Evolutionary conservation across 2,888 invertebrate species (phyloP).

Genomic region (Carabus problematicus): DNA sequence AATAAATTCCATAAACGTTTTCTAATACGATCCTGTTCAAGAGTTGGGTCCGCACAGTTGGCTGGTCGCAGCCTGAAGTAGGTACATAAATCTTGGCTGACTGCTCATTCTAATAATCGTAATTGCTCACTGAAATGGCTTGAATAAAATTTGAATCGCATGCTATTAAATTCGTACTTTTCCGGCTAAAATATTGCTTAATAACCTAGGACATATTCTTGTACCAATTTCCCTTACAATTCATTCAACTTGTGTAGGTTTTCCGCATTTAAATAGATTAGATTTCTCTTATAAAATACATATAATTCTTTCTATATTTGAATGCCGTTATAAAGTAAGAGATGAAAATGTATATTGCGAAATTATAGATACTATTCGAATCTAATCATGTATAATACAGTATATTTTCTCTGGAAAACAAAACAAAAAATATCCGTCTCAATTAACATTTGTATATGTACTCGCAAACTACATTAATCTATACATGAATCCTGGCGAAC

Average conservation of each 20-base stretch:
- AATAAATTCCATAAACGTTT: no score
- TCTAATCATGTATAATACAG: background rate
- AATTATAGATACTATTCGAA: background rate
- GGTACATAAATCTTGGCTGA: slow-evolving; percentile 41
- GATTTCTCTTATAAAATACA: no score
- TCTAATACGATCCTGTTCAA: no score
- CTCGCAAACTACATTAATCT: no score
- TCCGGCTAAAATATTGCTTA: slow-evolving; percentile 24
- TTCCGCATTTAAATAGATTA: slow-evolving; percentile 13
- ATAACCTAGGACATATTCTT: slow-evolving; percentile 36
- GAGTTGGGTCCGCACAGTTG: slow-evolving; percentile 4
- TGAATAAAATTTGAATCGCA: slow-evolving; percentile 40
- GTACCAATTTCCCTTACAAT: slow-evolving; percentile 33
- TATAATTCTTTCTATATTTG: background rate
- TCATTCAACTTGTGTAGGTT: slow-evolving; percentile 17
- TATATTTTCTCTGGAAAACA: background rate
- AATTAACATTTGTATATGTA: no score
- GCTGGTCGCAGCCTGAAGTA: slow-evolving; percentile 36
- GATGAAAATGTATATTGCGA: no score
- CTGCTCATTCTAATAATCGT: slow-evolving; percentile 43
- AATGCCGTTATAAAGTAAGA: background rate
- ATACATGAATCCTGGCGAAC: no score
- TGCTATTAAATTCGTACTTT: slow-evolving; percentile 40
- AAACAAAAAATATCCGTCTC: no score
- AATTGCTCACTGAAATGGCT: slow-evolving; percentile 41